phyloP scores from a whole-genome alignment of 2,113 vertebrate species.

The Phainopepla nitens region DNA sequence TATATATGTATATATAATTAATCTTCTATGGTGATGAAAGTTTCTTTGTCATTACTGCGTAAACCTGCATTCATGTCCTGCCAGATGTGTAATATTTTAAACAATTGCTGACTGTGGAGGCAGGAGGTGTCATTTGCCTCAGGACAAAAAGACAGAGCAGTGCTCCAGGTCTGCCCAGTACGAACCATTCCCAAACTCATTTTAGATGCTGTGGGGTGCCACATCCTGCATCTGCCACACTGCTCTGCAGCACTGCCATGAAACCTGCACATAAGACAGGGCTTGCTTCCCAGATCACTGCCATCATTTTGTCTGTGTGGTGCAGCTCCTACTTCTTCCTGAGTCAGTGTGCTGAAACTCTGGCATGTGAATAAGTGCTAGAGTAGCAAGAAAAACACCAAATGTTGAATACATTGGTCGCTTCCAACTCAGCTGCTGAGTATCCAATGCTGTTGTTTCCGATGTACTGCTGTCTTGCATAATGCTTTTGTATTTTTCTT shows the following conservation, averaged over 20 bases:
- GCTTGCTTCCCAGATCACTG: not conserved
- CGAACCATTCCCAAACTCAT: not conserved
- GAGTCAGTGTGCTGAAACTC: not conserved
- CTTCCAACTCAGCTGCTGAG: not conserved
- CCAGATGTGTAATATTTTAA: not conserved
- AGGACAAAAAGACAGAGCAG: not conserved
- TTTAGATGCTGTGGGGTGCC: not conserved
- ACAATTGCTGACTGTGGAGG: not conserved
- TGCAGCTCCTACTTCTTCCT: not conserved
- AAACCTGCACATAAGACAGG: not conserved
- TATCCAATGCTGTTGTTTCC: not conserved
- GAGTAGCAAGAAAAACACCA: not conserved
- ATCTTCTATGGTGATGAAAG: not conserved
- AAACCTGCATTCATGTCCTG: not conserved
- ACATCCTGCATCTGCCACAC: not conserved
- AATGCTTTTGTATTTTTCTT: not conserved
- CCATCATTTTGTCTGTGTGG: not conserved
- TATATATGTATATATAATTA: not conserved
- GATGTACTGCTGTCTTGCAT: not conserved
- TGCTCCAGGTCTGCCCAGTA: not conserved
- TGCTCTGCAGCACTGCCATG: not conserved
- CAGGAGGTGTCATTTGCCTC: not conserved
- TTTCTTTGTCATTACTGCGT: not conserved
- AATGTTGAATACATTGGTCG: not conserved
- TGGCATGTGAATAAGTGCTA: not conserved